phyloP scores from a whole-genome alignment of 2,113 vertebrate species.

The Rhagologus leucostigma region DNA sequence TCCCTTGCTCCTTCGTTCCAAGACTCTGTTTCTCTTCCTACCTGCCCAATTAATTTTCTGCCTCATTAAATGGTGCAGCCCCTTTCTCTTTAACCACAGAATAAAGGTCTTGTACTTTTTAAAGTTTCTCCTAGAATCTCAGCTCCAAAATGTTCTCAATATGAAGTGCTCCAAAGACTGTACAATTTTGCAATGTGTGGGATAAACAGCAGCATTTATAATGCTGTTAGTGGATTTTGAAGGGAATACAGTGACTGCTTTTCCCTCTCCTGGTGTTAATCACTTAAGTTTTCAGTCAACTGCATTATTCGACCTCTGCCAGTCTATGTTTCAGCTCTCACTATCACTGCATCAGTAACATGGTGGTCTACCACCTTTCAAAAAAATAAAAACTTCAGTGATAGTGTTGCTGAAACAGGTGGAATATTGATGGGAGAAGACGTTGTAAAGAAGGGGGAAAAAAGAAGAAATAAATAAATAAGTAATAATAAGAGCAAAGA shows the following conservation, averaged over 20 bases:
- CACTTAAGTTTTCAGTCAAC: not conserved
- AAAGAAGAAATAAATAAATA: not conserved
- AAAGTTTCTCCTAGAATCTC: not conserved
- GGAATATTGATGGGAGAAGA: not conserved
- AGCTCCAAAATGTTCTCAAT: not conserved
- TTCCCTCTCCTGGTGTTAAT: not conserved
- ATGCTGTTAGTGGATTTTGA: not conserved
- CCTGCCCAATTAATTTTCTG: not conserved
- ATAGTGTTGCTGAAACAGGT: not conserved
- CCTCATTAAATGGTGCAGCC: not conserved
- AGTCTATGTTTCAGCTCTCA: not conserved
- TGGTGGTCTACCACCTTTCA: not conserved
- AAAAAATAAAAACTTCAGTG: not conserved
- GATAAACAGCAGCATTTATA: not conserved
- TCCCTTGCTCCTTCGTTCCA: not conserved
- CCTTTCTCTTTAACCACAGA: not conserved
- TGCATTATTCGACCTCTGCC: not conserved
- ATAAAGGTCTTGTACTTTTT: not conserved
- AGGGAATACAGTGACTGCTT: not conserved
- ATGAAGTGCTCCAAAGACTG: not conserved
- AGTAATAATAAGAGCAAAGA: not conserved
- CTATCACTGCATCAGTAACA: not conserved
- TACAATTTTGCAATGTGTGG: accelerated
- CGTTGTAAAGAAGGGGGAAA: not conserved
- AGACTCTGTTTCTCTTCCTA: not conserved